Percentiles rank a stretch among this genome's conserved stretches.
These are phyloP conservation scores for Cryptoprocta ferox DNA, from an alignment of 2,797 vertebrate genomes.

Conservation along the genomic window DNA sequence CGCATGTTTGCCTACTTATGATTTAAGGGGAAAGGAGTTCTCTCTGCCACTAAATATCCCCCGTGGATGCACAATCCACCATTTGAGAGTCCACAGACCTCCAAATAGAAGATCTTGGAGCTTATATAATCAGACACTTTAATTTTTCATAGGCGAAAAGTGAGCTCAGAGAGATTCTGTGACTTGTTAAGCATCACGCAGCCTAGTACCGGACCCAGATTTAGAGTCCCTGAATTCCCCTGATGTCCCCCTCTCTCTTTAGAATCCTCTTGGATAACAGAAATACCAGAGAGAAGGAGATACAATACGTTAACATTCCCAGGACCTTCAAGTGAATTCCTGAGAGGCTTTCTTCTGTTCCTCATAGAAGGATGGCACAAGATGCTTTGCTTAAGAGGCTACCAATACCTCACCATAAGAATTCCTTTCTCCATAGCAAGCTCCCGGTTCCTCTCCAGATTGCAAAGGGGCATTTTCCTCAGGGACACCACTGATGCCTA, in stretches of 20 bases:
- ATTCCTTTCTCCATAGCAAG: background rate
- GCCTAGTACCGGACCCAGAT: background rate
- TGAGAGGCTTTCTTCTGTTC: background rate
- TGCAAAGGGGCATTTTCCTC: background rate
- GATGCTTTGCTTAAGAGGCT: background rate
- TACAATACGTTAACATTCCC: background rate
- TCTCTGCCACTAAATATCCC: background rate
- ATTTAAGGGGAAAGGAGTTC: background rate
- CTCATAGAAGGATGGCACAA: background rate
- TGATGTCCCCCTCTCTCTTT: background rate
- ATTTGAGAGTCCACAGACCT: background rate
- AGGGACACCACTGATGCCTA: background rate
- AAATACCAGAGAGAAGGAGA: background rate
- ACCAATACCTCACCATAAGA: background rate
- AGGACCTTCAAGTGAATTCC: background rate
- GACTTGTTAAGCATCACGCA: background rate
- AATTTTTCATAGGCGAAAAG: background rate
- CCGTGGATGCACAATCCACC: background rate
- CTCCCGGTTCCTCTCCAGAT: background rate
- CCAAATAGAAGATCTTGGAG: background rate
- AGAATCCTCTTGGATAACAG: background rate
- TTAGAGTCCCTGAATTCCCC: background rate
- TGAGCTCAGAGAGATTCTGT: background rate
- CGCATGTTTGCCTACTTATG: background rate
- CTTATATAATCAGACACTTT: background rate